phyloP scores from a whole-genome alignment of 2,888 invertebrate genomes.

The Antheraea assamensis region DNA sequence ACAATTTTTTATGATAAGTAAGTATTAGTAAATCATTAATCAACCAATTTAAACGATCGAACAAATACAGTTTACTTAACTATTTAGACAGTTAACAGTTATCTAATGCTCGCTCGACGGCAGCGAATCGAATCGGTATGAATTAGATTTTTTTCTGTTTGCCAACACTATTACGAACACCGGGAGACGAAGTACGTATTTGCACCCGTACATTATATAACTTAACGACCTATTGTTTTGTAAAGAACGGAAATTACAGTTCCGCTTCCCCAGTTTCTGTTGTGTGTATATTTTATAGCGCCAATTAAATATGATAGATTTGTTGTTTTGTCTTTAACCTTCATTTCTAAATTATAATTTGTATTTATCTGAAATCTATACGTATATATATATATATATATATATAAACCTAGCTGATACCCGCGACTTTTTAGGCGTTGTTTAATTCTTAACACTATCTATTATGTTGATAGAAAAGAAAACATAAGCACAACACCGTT shows the following conservation, averaged over 20 bases:
- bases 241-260: conserved; percentile 51
- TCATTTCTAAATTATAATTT: neutral
- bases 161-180: conserved; percentile 5
- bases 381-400: no score
- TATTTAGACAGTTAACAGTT: conserved; percentile 27
- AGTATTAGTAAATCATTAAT: neutral
- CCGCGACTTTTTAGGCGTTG: no score
- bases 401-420: no score
- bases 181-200: conserved; percentile 20
- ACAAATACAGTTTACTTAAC: neutral
- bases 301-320: conserved; percentile 35
- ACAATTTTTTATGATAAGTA: neutral
- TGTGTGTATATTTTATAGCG: conserved; percentile 37
- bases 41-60: neutral
- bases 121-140: conserved; percentile 40
- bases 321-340: neutral
- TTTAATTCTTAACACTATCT: no score
- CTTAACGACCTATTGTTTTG: conserved; percentile 55
- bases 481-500: no score
- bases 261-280: conserved; percentile 60
- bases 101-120: conserved; percentile 33
- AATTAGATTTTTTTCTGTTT: conserved; percentile 30
- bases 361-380: neutral
- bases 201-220: conserved; percentile 42
- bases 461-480: no score